Percentiles rank a stretch among this genome's conserved stretches.
phyloP scores from a whole-genome alignment of 2,797 vertebrate species.

The Tadarida brasiliensis region DNA sequence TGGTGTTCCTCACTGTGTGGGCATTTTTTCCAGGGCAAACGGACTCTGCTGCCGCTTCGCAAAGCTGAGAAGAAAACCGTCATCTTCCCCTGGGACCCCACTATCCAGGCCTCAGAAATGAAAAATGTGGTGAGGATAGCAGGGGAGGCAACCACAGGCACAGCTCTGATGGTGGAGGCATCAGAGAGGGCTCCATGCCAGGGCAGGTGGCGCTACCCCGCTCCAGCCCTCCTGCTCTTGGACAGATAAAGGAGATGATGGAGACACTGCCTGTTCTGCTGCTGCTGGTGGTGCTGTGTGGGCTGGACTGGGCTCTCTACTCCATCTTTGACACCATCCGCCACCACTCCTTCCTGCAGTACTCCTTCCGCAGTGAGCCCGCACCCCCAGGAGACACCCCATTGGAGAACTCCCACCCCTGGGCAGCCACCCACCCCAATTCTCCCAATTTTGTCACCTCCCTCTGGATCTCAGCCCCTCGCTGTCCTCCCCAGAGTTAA shows the following conservation, averaged over 20 bases:
- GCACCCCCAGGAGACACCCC: neutral
- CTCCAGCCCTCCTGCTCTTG: too few relatives aligned
- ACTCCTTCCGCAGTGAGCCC: constrained; percentile 91
- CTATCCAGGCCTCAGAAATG: constrained; percentile 84
- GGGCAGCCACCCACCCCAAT: neutral
- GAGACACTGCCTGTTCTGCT: constrained; percentile 87
- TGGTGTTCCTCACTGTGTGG: accelerated
- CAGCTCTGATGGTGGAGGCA: neutral
- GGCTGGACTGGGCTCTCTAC: constrained; percentile 89
- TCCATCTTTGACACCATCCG: constrained; percentile 90
- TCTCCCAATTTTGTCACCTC: neutral
- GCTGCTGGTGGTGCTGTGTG: constrained; percentile 87
- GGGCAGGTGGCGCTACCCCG: neutral
- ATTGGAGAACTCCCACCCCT: neutral
- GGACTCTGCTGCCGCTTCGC: constrained; percentile 90
- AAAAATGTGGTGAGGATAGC: constrained; percentile 79
- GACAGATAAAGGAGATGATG: constrained; percentile 89
- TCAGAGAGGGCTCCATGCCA: accelerated
- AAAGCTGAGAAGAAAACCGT: constrained; percentile 83
- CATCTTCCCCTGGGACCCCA: constrained; percentile 87
- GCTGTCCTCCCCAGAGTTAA: neutral
- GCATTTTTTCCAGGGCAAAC: constrained; percentile 85
- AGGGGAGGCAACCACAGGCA: accelerated
- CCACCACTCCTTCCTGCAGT: constrained; percentile 90
- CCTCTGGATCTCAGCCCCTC: neutral